Evolutionary conservation across 2,113 vertebrate species (phyloP).

Genomic region (Callithrix jacchus): DNA sequence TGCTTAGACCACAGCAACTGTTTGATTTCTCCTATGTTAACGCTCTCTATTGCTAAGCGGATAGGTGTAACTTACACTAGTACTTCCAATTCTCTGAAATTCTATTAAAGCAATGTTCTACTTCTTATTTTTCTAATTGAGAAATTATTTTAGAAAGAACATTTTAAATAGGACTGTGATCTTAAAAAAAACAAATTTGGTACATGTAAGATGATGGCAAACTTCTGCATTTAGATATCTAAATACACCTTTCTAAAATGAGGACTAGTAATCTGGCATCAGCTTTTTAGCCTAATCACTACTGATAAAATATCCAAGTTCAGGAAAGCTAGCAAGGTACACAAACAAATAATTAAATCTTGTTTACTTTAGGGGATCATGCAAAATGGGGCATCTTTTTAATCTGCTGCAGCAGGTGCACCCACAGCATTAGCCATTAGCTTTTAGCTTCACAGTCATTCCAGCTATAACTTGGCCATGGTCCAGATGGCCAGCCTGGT

Average conservation of each 20-base stretch:
- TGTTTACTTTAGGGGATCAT: not conserved
- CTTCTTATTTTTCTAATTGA: not conserved
- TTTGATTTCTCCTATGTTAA: not conserved
- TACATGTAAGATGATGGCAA: not conserved
- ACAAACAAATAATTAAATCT: not conserved
- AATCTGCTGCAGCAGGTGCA: not conserved
- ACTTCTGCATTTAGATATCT: not conserved
- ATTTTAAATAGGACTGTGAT: not conserved
- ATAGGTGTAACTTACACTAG: not conserved
- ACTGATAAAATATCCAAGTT: not conserved
- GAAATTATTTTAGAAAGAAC: constrained; percentile 19
- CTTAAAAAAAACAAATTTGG: constrained; percentile 21
- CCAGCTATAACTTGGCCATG: not conserved
- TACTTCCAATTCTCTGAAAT: not conserved
- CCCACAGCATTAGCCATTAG: not conserved
- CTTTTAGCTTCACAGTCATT: not conserved
- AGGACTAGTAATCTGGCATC: not conserved
- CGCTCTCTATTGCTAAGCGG: not conserved
- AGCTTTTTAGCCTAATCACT: not conserved
- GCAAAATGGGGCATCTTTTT: not conserved
- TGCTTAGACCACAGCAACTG: not conserved
- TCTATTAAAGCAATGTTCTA: not conserved
- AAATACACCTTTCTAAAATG: constrained; percentile 23
- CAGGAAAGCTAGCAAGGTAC: not conserved
- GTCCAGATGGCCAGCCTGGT: not conserved